Base-by-base conservation (phyloP, 2,888 invertebrate species). In the Mythimna pallens region DNA sequence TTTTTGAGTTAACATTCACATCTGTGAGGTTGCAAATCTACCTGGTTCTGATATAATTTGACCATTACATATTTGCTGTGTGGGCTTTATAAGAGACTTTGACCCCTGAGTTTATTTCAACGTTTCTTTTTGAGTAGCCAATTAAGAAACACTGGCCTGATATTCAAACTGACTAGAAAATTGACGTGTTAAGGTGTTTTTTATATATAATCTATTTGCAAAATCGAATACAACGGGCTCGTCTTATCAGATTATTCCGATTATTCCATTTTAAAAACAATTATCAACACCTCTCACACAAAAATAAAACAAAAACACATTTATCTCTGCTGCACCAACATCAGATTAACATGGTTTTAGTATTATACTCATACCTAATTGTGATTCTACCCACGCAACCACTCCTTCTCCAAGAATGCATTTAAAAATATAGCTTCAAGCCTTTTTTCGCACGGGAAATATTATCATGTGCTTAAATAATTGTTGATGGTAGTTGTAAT, bases 361-460 rank as follows among this genome's bases (percentile, higher is more conserved):
- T 88, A 87, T 82, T 34, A 57, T 34, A n/a, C 34, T 70, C 55
- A 86, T 74, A 87, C 87, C 89, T 94, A 93, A 93, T 94, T 94
- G 92, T 91, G 81, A 94, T 94, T 89, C 94, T 75, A 69, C 93
- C 93, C 93, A 93, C 93, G 93, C 90, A 69, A 78, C 82, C 87
- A 78, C 88, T 89, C 89, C 90, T 90, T 85, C 91, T 93, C 90
- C 89, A 86, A 91, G 93, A 93, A 93, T 92, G 92, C 92, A 91
- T 93, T 91, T 92, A 93, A 92, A 47, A 65, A 92, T 93, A 92
- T 92, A 87, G 89, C 89, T 88, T 87, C 90, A 91, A 84, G 87
- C 89, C 89, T 92, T 92, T 92, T 92, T 93, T 93, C 89, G 91
- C 92, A 91, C 87, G 91, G 89, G 89, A 90, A 91, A 92, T 92